phyloP scores from a whole-genome alignment of 2,113 vertebrate species.

The Erinaceus europaeus region DNA sequence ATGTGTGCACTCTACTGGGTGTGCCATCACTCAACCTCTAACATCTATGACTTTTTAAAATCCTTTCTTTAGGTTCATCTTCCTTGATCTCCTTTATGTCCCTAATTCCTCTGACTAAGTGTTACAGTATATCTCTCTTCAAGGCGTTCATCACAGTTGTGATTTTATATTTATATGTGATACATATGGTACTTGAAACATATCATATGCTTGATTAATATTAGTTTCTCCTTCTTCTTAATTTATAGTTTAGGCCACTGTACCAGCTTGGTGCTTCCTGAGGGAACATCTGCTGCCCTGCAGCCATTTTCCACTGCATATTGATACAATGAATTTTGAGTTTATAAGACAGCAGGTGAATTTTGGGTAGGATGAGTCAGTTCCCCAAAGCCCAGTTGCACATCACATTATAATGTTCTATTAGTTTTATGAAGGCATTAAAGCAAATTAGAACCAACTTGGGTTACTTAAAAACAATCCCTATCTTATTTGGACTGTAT shows the following conservation, averaged over 20 bases:
- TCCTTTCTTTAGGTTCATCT: neutral
- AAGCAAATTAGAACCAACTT: neutral
- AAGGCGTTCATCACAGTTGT: neutral
- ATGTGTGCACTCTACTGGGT: too few species aligned
- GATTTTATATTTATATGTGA: neutral
- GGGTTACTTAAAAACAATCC: neutral
- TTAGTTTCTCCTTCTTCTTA: neutral
- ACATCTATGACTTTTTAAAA: neutral
- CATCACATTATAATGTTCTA: neutral
- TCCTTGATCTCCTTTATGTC: neutral
- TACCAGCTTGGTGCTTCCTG: neutral
- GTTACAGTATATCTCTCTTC: neutral
- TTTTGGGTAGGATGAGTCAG: neutral
- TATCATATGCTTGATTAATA: neutral
- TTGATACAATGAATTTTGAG: neutral
- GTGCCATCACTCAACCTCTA: too few species aligned
- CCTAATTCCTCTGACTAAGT: neutral
- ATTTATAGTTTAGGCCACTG: neutral
- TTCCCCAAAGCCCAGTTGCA: neutral
- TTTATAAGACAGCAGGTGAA: slow-evolving; percentile 1
- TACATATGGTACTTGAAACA: neutral
- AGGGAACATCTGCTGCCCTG: neutral
- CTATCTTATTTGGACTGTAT: neutral
- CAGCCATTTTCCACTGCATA: neutral
- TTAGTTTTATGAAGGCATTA: neutral